These are phyloP conservation scores for Emydura subglobosa DNA, from an alignment of 2,113 vertebrate species.

Conservation along the genomic window DNA sequence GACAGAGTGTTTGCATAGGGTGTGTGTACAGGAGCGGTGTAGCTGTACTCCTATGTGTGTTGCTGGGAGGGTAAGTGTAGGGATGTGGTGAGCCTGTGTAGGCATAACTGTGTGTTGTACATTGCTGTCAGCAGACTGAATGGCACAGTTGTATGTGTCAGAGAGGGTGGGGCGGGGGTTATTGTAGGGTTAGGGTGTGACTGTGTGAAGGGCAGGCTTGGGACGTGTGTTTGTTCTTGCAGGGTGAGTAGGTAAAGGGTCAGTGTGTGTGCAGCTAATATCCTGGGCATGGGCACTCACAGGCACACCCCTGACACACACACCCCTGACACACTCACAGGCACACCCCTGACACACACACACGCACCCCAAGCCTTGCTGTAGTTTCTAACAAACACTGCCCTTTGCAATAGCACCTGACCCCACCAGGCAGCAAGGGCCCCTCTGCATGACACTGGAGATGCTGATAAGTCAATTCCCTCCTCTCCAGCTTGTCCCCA, in stretches of 20 bases:
- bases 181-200: not conserved
- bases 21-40: not conserved
- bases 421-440: not conserved
- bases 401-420: not conserved
- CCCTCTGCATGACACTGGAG: slow-evolving; percentile 2
- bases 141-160: not conserved
- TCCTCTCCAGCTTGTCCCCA: not conserved
- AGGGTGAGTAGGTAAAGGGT: not conserved
- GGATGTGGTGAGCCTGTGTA: not conserved
- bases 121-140: fast-evolving
- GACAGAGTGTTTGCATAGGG: no score
- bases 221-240: not conserved
- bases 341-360: not conserved
- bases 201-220: no score
- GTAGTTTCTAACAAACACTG: not conserved
- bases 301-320: not conserved
- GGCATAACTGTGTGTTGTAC: not conserved
- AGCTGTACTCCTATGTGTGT: not conserved
- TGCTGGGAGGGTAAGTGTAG: not conserved
- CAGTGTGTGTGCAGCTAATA: not conserved
- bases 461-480: slow-evolving; percentile 39
- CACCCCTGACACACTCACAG: no score
- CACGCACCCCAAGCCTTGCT: not conserved
- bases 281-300: not conserved
- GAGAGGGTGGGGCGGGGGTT: not conserved